A percentile compares a stretch with the other conserved stretches of the same genome.
Evolutionary conservation across 2,797 vertebrate genomes (phyloP).

Genomic region (Calcarius lapponicus): DNA sequence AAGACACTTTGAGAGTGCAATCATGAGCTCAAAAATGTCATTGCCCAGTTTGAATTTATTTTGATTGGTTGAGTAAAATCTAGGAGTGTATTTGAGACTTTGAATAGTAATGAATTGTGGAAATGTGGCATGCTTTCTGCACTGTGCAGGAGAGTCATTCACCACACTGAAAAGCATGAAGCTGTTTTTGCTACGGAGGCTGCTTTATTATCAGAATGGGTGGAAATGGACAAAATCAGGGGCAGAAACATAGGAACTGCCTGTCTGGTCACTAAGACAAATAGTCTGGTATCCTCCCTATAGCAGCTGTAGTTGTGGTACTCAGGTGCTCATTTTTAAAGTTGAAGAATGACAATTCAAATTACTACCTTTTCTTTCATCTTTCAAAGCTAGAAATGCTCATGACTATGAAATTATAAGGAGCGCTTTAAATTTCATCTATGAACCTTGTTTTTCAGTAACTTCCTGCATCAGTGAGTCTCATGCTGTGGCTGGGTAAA

Average conservation of each 20-base stretch:
- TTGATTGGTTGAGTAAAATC: not conserved
- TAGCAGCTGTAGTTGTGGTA: not conserved
- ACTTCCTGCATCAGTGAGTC: not conserved
- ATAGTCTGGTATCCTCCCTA: not conserved
- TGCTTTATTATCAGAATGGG: not conserved
- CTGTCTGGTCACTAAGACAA: not conserved
- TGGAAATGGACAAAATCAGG: not conserved
- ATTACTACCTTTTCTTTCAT: not conserved
- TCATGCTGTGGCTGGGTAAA: not conserved
- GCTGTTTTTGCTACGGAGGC: not conserved
- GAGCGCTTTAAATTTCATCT: not conserved
- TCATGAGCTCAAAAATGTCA: not conserved
- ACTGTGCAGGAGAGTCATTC: not conserved
- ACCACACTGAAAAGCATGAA: not conserved
- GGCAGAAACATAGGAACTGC: not conserved
- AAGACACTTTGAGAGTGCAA: not conserved
- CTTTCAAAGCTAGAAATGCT: not conserved
- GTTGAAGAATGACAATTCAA: not conserved
- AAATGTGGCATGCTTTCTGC: not conserved
- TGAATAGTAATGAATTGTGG: not conserved
- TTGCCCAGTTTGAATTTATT: not conserved
- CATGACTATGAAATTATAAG: not conserved
- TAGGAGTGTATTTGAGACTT: not conserved
- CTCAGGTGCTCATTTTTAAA: not conserved
- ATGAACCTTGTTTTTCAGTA: not conserved